Evolutionary conservation across 2,888 invertebrate species (phyloP), one percentile per base, ranked within the genome.

Genomic region (Ryuthela nishihirai): DNA sequence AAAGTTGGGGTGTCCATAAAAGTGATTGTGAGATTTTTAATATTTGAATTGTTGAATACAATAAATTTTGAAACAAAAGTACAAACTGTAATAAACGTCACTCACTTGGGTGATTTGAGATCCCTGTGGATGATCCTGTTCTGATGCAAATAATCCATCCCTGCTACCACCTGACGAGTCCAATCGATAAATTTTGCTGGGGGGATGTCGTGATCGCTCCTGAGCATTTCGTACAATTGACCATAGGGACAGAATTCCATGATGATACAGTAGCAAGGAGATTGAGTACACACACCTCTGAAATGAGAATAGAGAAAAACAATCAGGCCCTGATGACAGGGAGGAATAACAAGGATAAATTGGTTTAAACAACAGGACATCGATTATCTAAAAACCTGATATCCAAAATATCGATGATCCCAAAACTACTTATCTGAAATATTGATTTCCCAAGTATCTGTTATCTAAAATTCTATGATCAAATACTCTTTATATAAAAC

Each of bases 191-290:
- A 83, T 71, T 90, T 83, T 44, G 82, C 80, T n/a, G 93, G 92
- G 44, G 88, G 83, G 68, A 95, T 85, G 66, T 85, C 82, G 68
- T 87, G 84, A 26, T 90, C 88, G 68, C 87, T 85, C 69, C 84
- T 82, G 46, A 99, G 80, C 70, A 94, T 83, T 73, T 94, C 89
- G 75, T 90, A 97, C 34, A 99, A 79, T 23, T 95, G 90, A 2
- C 98, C 98, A 70, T 89, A 88, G 2, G 93, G 90, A 73, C 99
- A 99, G 76, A 84, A 99, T 74, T 99, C 99, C 99, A 99, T 99
- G 54, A 99, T 84, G 66, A 99, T 88, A 73, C 93, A 93, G 73
- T 86, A 94, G 69, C 88, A 88, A 0, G 94, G 93, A 6, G 89
- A 83, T 72, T 89, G 86, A 1, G 90, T 90, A 73, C 95, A 98